phyloP scores from a whole-genome alignment of 1,140 invertebrate species.

The Orius insidiosus region DNA sequence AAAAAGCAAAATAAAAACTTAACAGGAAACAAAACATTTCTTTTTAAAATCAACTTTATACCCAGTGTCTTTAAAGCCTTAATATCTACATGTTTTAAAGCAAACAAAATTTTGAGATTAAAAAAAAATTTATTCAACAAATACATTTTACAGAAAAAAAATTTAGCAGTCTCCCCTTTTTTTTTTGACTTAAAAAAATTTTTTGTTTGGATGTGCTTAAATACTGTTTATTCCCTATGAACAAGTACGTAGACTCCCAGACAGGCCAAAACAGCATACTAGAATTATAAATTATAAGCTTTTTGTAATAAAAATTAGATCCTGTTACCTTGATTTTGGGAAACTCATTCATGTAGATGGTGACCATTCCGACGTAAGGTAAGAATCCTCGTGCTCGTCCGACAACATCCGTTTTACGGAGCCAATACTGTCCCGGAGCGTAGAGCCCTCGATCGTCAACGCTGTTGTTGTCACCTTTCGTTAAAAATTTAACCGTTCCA shows the following conservation, averaged over 20 bases:
- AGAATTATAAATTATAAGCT: no score
- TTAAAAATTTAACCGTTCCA: conserved; percentile 90
- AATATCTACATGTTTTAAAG: no score
- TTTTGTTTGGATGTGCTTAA: conserved; percentile 22
- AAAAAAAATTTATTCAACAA: neutral
- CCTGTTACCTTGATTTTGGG: conserved; percentile 93
- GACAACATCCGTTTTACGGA: conserved; percentile 93
- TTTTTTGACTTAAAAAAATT: neutral
- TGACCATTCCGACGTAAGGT: conserved; percentile 97
- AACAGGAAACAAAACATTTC: no score
- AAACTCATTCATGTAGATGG: conserved; percentile 99
- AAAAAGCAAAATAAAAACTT: no score
- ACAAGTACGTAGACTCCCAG: conserved; percentile 81
- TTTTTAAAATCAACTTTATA: no score
- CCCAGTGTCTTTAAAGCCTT: no score
- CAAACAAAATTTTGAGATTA: neutral
- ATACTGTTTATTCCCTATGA: conserved; percentile 60
- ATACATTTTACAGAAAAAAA: neutral
- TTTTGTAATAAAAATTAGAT: no score
- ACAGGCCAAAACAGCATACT: conserved; percentile 76
- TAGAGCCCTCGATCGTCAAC: conserved; percentile 98
- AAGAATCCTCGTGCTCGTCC: conserved; percentile 91
- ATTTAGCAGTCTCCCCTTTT: conserved; percentile 6
- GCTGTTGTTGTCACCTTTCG: conserved; percentile 99
- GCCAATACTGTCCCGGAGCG: conserved; percentile 94